phyloP scores from a whole-genome alignment of 1,140 invertebrate species.

The Melanaphis sacchari region DNA sequence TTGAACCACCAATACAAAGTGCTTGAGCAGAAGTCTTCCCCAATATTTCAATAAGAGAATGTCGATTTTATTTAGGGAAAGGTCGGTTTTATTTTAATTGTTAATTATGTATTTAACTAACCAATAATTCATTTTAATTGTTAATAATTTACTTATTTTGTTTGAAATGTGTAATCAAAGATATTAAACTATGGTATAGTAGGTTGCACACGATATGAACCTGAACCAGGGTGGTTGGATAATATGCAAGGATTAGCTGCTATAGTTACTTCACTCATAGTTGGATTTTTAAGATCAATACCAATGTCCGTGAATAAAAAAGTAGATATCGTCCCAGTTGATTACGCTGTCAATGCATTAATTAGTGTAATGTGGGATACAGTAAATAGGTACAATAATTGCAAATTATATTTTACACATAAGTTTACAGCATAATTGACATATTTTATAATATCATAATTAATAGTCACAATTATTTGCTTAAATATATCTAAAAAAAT shows the following conservation, averaged over 20 bases:
- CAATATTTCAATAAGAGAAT: too few relatives aligned
- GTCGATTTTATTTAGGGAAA: too few relatives aligned
- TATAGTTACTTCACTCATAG: not conserved
- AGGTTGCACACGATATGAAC: not conserved
- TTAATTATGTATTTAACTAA: not conserved
- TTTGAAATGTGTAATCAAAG: not conserved
- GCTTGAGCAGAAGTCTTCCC: too few relatives aligned
- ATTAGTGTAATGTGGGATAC: constrained; percentile 39
- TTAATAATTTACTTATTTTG: not conserved
- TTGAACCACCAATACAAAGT: too few relatives aligned
- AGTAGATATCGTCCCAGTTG: not conserved
- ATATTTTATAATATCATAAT: too few relatives aligned
- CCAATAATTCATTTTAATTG: not conserved
- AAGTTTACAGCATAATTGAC: too few relatives aligned
- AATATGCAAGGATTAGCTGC: not conserved
- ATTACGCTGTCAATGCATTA: constrained; percentile 35
- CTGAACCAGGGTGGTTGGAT: not conserved
- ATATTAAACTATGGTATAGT: not conserved
- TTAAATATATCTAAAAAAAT: too few relatives aligned
- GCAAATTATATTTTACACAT: not conserved
- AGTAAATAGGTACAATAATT: not conserved
- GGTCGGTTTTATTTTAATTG: not conserved
- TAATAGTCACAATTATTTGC: too few relatives aligned
- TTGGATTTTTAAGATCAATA: not conserved
- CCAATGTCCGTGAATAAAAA: not conserved